Evolutionary conservation across 2,888 invertebrate genomes (phyloP).

Genomic region (Didymodactylos carnosus): DNA sequence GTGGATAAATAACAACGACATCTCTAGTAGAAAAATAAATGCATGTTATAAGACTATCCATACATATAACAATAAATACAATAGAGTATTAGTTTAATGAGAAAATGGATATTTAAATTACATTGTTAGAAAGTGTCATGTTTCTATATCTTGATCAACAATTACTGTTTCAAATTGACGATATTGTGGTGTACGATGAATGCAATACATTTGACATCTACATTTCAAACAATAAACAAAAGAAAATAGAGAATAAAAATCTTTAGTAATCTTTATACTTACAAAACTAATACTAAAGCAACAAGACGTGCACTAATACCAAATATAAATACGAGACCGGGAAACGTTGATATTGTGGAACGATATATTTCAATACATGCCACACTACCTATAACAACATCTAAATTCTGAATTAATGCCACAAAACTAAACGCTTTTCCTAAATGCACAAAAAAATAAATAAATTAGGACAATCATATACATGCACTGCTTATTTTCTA

Average conservation of each 20-base stretch:
- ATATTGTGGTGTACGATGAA: neutral
- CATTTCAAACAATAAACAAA: neutral
- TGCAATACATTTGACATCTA: neutral
- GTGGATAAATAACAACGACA: too few relatives aligned
- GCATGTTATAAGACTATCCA: too few relatives aligned
- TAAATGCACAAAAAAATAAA: neutral
- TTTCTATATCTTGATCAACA: neutral
- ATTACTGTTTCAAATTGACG: neutral
- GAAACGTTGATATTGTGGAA: neutral
- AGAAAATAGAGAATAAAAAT: neutral
- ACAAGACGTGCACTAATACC: neutral
- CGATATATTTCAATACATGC: neutral
- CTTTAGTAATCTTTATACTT: neutral
- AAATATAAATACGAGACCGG: neutral
- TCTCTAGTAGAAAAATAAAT: neutral
- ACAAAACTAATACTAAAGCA: neutral
- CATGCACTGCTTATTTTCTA: neutral
- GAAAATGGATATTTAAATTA: too few relatives aligned
- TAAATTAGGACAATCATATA: neutral
- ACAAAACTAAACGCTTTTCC: neutral
- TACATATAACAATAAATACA: too few relatives aligned
- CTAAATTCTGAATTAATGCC: neutral
- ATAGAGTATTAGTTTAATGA: too few relatives aligned
- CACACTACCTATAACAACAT: neutral
- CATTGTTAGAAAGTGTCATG: too few relatives aligned